Evolutionary conservation across 2,113 vertebrate genomes (phyloP).

Genomic region (Entomyzon cyanotis): DNA sequence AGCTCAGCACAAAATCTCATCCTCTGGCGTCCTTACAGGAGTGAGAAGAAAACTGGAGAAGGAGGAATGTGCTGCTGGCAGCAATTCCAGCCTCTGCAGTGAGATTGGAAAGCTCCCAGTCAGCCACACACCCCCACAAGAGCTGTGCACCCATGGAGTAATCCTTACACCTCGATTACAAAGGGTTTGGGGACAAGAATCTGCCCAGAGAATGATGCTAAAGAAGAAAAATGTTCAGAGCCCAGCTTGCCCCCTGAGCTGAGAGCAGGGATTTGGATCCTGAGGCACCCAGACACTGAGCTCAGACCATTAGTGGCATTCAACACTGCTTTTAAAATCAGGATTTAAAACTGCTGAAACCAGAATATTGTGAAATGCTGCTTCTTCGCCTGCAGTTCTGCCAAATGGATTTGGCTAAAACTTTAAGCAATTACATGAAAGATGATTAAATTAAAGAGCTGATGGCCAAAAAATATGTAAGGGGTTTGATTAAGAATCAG

Average conservation of each 20-base stretch:
- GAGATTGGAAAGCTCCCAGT: background rate
- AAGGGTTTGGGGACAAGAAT: background rate
- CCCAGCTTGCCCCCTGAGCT: background rate
- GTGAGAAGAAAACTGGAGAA: background rate
- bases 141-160: background rate
- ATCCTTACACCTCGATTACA: background rate
- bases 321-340: background rate
- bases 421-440: background rate
- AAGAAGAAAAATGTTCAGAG: background rate
- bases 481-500: background rate
- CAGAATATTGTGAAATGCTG: background rate
- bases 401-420: background rate
- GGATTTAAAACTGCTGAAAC: background rate
- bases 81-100: background rate
- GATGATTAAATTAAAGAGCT: background rate
- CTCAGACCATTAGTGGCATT: background rate
- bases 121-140: background rate
- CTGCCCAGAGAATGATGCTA: background rate
- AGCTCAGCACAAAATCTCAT: background rate
- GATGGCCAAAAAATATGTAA: background rate
- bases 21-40: background rate
- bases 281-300: background rate
- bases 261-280: background rate
- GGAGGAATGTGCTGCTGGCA: conserved; percentile 6
- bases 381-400: background rate